phyloP scores from a whole-genome alignment of 2,797 vertebrate species.

The Aeoliscus strigatus region DNA sequence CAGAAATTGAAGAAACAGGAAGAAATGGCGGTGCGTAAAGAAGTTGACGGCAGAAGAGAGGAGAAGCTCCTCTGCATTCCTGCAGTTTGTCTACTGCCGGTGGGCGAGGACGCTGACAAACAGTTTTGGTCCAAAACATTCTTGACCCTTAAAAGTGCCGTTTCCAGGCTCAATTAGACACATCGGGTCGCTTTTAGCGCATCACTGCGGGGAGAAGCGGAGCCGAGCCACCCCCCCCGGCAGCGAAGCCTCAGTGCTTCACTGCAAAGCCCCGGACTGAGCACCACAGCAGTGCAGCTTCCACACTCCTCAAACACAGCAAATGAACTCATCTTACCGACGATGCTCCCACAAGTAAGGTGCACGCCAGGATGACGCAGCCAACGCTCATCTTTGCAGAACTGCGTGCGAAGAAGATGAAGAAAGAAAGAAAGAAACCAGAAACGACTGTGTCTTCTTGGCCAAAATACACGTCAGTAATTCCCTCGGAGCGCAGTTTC shows the following conservation, averaged over 20 bases:
- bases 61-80: slow-evolving; percentile 42
- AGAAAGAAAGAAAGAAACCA: too few relatives aligned
- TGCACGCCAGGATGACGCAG: slow-evolving; percentile 70
- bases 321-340: slow-evolving; percentile 72
- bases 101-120: slow-evolving; percentile 4
- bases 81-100: slow-evolving; percentile 33
- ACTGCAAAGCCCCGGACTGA: slow-evolving; percentile 22
- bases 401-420: slow-evolving; percentile 8
- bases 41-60: slow-evolving; percentile 41
- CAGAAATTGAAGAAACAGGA: background rate
- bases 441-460: slow-evolving; percentile 35
- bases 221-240: slow-evolving; percentile 12
- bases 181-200: slow-evolving; percentile 35
- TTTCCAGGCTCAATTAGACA: slow-evolving; percentile 17
- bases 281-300: slow-evolving; percentile 59
- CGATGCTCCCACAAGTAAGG: slow-evolving; percentile 68
- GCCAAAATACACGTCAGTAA: slow-evolving; percentile 53
- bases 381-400: slow-evolving; percentile 69
- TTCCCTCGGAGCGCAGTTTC: slow-evolving; percentile 55
- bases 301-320: slow-evolving; percentile 15
- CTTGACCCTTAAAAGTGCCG: slow-evolving; percentile 16
- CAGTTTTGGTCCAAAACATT: background rate
- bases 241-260: slow-evolving; percentile 34
- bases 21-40: slow-evolving; percentile 37
- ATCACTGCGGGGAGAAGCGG: slow-evolving; percentile 39